Conservation (phyloP, 2,113 vertebrate genomes). For the Rutilus rutilus region DNA sequence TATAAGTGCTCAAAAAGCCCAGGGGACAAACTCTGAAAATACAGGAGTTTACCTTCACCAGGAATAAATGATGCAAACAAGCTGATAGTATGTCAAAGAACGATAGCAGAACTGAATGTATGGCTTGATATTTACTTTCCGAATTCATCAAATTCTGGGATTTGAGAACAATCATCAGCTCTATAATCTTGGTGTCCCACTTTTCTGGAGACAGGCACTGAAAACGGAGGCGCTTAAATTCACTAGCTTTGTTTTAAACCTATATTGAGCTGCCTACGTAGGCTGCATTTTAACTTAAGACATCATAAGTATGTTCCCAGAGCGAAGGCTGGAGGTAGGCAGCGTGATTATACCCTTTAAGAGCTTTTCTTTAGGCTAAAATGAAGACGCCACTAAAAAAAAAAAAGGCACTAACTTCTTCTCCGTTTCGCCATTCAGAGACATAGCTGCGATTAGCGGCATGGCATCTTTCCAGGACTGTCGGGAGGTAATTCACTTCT, state of each 20-base stretch:
- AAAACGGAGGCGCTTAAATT: background rate
- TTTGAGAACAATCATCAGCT: background rate
- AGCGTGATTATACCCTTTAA: slow-evolving; percentile 23
- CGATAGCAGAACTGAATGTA: background rate
- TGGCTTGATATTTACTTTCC: background rate
- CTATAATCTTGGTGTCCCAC: slow-evolving; percentile 6
- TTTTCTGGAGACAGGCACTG: background rate
- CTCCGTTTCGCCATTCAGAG: background rate
- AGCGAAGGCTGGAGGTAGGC: slow-evolving; percentile 16
- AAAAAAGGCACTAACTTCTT: background rate
- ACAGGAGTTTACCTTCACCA: background rate
- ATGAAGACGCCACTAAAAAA: too few relatives aligned
- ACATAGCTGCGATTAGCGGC: slow-evolving; percentile 53
- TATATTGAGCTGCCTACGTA: slow-evolving; percentile 2
- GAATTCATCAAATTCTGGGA: background rate
- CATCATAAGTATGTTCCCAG: background rate
- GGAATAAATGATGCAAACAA: background rate
- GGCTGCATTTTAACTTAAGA: slow-evolving; percentile 17
- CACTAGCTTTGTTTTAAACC: background rate
- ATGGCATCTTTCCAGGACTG: slow-evolving; percentile 66
- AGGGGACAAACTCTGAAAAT: background rate
- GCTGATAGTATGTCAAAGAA: background rate
- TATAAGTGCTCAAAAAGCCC: background rate
- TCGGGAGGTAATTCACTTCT: slow-evolving; percentile 67
- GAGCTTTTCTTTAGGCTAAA: background rate